Evolutionary conservation across 2,888 invertebrate genomes (phyloP).

Genomic region (Bellardia pandia): DNA sequence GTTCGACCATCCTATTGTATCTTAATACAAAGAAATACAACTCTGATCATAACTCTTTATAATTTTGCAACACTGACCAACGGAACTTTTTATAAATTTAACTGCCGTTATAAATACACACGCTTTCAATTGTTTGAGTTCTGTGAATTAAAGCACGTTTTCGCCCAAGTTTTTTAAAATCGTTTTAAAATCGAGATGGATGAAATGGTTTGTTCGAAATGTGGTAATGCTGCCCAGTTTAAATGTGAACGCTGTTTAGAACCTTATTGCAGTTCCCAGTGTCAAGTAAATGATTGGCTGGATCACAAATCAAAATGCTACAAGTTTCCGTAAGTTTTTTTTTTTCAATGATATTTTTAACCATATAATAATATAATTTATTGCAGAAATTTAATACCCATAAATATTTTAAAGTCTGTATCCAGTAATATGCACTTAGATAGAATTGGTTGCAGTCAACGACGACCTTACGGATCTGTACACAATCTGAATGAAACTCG

Average conservation of each 20-base stretch:
- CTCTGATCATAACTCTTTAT: no score
- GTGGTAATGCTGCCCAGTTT: slow-evolving; percentile 59
- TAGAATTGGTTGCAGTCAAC: not conserved
- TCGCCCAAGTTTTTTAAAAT: not conserved
- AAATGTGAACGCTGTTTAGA: slow-evolving; percentile 73
- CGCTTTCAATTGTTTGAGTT: slow-evolving; percentile 4
- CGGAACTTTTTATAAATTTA: not conserved
- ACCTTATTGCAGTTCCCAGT: slow-evolving; percentile 71
- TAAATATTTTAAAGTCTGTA: slow-evolving; percentile 58
- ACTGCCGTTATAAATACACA: slow-evolving; percentile 55
- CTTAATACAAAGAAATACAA: no score
- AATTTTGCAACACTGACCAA: slow-evolving; percentile 1
- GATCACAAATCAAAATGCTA: slow-evolving; percentile 83
- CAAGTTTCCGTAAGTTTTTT: slow-evolving; percentile 76
- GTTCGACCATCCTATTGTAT: no score
- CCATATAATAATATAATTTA: not conserved
- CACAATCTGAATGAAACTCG: slow-evolving; percentile 43
- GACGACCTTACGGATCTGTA: slow-evolving; percentile 35
- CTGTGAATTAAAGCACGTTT: not conserved
- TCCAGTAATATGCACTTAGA: slow-evolving; percentile 54
- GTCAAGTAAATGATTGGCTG: slow-evolving; percentile 77
- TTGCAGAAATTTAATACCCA: slow-evolving; percentile 57
- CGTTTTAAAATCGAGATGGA: slow-evolving; percentile 27
- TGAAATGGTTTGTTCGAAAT: slow-evolving; percentile 62
- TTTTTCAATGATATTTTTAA: not conserved